Evolutionary conservation across 2,797 vertebrate species (phyloP).

Genomic region (Alcedo atthis): DNA sequence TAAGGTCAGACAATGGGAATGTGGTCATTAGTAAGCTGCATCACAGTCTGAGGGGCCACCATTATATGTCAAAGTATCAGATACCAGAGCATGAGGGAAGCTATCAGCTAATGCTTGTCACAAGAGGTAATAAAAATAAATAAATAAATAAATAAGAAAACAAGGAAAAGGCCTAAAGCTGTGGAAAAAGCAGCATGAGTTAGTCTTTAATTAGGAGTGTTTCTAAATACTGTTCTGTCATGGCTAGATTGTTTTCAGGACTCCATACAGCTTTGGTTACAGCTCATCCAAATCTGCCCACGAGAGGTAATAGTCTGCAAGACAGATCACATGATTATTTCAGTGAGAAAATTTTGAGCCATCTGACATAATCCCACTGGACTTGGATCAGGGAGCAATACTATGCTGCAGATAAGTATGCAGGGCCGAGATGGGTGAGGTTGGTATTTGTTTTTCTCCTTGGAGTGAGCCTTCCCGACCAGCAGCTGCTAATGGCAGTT

Average conservation of each 20-base stretch:
- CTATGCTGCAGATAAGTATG: accelerated
- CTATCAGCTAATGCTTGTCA: not conserved
- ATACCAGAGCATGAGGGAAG: not conserved
- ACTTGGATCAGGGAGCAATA: not conserved
- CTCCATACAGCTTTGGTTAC: not conserved
- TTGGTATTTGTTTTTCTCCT: accelerated
- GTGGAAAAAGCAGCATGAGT: not conserved
- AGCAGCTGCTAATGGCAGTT: not conserved
- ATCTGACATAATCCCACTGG: not conserved
- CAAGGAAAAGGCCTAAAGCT: not conserved
- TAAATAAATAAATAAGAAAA: not conserved
- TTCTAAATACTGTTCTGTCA: not conserved
- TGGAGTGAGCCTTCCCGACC: accelerated
- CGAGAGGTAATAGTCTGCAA: not conserved
- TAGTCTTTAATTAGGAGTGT: not conserved
- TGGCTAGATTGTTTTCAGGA: not conserved
- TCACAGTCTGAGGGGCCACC: not conserved
- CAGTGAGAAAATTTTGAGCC: not conserved
- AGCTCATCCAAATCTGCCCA: not conserved
- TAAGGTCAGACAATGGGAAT: not conserved
- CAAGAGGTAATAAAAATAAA: not conserved
- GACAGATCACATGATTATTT: not conserved
- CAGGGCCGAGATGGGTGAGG: not conserved
- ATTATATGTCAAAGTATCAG: accelerated
- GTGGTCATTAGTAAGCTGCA: not conserved